These are phyloP conservation scores for Numenius phaeopus DNA, from an alignment of 2,797 vertebrate genomes.

Conservation along the genomic window DNA sequence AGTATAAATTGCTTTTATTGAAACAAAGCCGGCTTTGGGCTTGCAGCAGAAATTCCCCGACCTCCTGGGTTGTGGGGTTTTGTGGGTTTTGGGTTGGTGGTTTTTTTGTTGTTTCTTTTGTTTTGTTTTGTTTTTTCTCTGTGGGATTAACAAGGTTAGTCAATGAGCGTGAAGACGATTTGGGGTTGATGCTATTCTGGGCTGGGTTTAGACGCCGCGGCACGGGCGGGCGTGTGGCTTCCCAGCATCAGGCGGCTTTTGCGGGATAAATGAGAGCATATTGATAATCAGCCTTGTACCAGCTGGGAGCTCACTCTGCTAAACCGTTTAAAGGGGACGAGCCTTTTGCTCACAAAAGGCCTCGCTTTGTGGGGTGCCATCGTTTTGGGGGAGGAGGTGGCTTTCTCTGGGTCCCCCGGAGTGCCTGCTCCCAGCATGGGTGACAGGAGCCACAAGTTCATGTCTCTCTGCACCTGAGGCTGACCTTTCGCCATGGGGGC, in stretches of 20 bases:
- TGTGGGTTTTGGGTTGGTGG: not conserved
- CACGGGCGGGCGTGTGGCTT: not conserved
- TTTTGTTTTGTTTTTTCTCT: not conserved
- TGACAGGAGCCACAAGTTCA: not conserved
- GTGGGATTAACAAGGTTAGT: not conserved
- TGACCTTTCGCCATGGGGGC: not conserved
- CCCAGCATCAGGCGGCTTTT: rapidly evolving
- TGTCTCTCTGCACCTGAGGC: not conserved
- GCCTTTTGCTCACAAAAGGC: not conserved
- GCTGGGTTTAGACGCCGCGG: not conserved
- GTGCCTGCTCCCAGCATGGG: not conserved
- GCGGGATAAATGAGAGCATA: not conserved
- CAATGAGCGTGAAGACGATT: not conserved
- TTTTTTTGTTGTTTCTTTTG: not conserved
- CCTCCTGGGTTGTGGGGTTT: not conserved
- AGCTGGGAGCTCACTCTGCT: not conserved
- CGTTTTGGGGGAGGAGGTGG: too few species aligned
- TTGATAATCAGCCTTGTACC: not conserved
- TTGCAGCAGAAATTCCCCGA: not conserved
- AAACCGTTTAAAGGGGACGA: not conserved
- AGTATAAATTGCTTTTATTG: not conserved
- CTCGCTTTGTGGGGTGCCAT: not conserved
- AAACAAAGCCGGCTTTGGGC: not conserved
- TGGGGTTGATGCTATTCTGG: not conserved
- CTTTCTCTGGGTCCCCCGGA: not conserved